Conservation (phyloP, 2,797 vertebrate species). For the Hypotaenidia okinawae region DNA sequence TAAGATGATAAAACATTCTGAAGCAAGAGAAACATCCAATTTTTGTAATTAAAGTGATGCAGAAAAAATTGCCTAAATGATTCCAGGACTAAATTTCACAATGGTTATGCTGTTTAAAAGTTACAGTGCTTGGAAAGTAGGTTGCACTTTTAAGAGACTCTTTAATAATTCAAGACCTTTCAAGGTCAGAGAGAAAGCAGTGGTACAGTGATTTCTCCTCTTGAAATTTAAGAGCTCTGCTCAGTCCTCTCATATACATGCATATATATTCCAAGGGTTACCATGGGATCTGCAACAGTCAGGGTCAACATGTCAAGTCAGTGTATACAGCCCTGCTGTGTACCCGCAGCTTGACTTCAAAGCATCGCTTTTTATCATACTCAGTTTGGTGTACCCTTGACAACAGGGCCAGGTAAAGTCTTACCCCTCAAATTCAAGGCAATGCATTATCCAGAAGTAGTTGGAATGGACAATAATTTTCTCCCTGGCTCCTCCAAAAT, state of each 20-base stretch:
- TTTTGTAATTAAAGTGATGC: constrained; percentile 48
- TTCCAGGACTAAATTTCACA: constrained; percentile 42
- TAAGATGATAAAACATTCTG: constrained; percentile 44
- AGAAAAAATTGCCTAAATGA: constrained; percentile 31
- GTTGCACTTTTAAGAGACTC: constrained; percentile 47
- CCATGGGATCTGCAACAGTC: background rate
- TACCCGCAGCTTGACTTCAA: background rate
- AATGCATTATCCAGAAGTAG: background rate
- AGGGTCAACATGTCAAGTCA: background rate
- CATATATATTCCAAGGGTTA: constrained; percentile 9
- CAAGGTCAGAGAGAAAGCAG: constrained; percentile 69
- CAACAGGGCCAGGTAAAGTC: background rate
- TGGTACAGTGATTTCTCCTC: constrained; percentile 38
- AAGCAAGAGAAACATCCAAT: constrained; percentile 33
- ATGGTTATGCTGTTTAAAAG: constrained; percentile 42
- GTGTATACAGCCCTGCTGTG: background rate
- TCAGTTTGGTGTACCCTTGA: background rate
- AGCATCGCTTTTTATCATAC: background rate
- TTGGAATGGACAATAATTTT: background rate
- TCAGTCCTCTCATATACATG: background rate
- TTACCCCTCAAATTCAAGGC: background rate
- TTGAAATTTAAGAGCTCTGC: constrained; percentile 31
- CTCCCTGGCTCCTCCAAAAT: background rate
- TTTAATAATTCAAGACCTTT: constrained; percentile 73
- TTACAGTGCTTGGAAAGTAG: constrained; percentile 51